These are phyloP conservation scores for Pteria penguin DNA, from an alignment of 2,888 invertebrate species.

Conservation along the genomic window DNA sequence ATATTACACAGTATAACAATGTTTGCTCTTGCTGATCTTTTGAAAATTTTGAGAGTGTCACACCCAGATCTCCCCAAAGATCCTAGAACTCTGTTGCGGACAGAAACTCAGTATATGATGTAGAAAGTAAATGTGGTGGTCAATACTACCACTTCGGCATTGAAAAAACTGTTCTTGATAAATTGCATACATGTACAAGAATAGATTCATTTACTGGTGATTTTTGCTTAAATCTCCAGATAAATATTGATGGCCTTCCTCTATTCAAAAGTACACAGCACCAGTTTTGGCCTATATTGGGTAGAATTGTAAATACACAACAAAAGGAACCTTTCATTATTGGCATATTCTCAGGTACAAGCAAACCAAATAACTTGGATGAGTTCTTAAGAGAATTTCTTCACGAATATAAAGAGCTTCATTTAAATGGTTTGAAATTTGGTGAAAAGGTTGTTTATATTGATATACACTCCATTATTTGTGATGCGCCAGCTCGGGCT, in stretches of 20 bases:
- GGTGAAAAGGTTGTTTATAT: slow-evolving; percentile 7
- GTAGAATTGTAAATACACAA: slow-evolving; percentile 12
- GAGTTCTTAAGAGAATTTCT: slow-evolving; percentile 35
- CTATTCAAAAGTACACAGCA: slow-evolving; percentile 36
- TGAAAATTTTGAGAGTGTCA: slow-evolving; percentile 9
- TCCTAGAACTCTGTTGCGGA: slow-evolving; percentile 38
- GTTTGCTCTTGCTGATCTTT: background rate
- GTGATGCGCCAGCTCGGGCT: slow-evolving; percentile 67
- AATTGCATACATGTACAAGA: background rate
- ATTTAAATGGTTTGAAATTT: slow-evolving; percentile 11
- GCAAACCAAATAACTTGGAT: slow-evolving; percentile 32
- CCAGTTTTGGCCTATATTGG: slow-evolving; percentile 41
- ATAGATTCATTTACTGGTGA: background rate
- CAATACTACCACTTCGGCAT: slow-evolving; percentile 40
- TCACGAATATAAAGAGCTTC: slow-evolving; percentile 29
- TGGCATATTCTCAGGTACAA: slow-evolving; percentile 38
- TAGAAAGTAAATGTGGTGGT: slow-evolving; percentile 29
- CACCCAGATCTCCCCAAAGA: slow-evolving; percentile 39
- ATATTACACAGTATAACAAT: slow-evolving; percentile 7
- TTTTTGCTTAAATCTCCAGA: background rate
- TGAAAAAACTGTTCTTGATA: background rate
- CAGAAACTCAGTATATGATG: slow-evolving; percentile 21
- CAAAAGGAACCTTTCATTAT: slow-evolving; percentile 32
- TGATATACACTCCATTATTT: slow-evolving; percentile 49
- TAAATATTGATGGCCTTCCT: slow-evolving; percentile 40